phyloP scores from a whole-genome alignment of 2,797 vertebrate species.

The Todus mexicanus region DNA sequence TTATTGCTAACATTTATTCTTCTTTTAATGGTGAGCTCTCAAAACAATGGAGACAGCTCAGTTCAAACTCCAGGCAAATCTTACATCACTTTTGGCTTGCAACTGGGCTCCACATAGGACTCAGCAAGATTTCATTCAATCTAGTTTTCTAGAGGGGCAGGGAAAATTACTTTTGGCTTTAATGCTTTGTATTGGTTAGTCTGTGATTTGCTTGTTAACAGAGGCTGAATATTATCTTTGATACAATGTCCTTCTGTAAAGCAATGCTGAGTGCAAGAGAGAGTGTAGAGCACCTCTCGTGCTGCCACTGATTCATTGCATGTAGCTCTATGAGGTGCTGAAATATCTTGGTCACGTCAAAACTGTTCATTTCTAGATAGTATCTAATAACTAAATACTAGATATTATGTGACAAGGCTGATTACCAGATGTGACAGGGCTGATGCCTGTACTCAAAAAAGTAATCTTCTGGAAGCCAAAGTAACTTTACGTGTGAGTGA shows the following conservation, averaged over 20 bases:
- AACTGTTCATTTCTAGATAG: background rate
- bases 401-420: background rate
- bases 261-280: background rate
- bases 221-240: background rate
- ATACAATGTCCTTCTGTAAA: background rate
- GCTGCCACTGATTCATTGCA: background rate
- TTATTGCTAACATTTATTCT: slow-evolving; percentile 1
- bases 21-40: background rate
- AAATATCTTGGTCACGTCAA: background rate
- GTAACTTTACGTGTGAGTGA: background rate
- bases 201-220: background rate
- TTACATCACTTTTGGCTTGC: background rate
- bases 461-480: background rate
- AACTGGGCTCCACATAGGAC: background rate
- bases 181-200: background rate
- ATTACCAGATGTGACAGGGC: background rate
- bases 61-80: background rate
- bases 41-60: background rate
- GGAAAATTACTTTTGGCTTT: background rate
- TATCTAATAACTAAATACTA: background rate
- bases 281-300: background rate
- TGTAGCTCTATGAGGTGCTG: background rate
- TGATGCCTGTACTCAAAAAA: background rate
- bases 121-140: background rate
- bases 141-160: background rate